Percentiles rank a stretch among this genome's conserved stretches.
These are phyloP conservation scores for Campoletis raptor DNA, from an alignment of 2,888 invertebrate species.

Conservation along the genomic window DNA sequence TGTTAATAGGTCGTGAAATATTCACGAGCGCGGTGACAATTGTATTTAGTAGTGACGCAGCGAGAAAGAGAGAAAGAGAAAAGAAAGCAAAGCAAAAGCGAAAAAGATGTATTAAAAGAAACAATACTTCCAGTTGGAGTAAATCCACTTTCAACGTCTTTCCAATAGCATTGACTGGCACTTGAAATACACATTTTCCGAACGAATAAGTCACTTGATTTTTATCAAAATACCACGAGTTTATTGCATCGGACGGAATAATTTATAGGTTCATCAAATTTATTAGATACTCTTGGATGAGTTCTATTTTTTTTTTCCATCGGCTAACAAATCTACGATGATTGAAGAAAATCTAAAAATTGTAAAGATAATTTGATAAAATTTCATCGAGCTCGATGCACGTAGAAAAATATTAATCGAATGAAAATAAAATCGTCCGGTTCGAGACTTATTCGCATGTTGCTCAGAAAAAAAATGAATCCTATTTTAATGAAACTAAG, in stretches of 20 bases:
- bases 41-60: neutral
- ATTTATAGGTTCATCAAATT: neutral
- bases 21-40: neutral
- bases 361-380: no score
- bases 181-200: neutral
- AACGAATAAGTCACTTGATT: neutral
- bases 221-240: neutral
- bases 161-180: neutral
- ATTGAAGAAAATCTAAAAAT: no score
- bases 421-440: neutral
- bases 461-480: neutral
- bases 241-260: neutral
- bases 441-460: neutral
- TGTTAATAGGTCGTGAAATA: conserved; percentile 3
- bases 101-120: neutral
- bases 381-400: no score
- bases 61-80: neutral
- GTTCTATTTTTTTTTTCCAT: neutral
- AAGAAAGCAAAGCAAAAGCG: neutral
- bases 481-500: conserved; percentile 11
- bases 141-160: neutral
- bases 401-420: neutral
- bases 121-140: neutral
- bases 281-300: neutral
- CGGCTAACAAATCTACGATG: no score